phyloP scores from a whole-genome alignment of 2,888 invertebrate genomes.

The Pantelozetes paolii region DNA sequence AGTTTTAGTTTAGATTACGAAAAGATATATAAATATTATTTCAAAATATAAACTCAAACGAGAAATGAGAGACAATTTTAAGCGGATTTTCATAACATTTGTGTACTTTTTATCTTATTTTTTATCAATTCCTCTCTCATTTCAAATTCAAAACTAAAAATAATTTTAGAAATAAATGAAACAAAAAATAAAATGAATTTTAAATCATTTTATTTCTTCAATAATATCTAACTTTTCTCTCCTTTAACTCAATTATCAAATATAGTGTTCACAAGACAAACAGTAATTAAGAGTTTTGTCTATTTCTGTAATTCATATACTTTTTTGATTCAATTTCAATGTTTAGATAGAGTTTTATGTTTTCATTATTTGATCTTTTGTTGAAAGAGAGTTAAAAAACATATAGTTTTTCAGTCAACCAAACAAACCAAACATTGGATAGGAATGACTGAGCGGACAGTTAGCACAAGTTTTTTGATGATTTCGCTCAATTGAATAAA shows the following conservation, averaged over 20 bases:
- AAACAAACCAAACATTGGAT: background rate
- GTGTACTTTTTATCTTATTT: background rate
- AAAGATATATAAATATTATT: background rate
- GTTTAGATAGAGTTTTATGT: background rate
- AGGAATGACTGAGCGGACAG: background rate
- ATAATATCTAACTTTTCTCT: too few relatives aligned
- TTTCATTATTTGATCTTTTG: background rate
- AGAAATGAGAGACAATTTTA: background rate
- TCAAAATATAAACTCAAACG: background rate
- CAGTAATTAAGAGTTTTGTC: background rate
- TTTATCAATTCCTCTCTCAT: background rate
- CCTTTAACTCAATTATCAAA: too few relatives aligned
- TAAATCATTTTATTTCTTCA: too few relatives aligned
- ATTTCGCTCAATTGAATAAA: slow-evolving; percentile 10
- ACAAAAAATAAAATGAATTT: slow-evolving; percentile 6
- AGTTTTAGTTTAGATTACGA: too few relatives aligned
- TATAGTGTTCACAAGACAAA: too few relatives aligned
- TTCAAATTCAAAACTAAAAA: slow-evolving; percentile 4
- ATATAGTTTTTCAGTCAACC: background rate
- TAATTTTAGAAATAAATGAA: background rate
- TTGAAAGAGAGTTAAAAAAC: background rate
- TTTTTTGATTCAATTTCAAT: background rate
- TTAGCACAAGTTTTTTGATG: slow-evolving; percentile 4
- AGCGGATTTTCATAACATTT: slow-evolving; percentile 1
- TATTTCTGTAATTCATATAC: background rate